Evolutionary conservation across 2,797 vertebrate genomes (phyloP).

Genomic region (Liparis tanakae): DNA sequence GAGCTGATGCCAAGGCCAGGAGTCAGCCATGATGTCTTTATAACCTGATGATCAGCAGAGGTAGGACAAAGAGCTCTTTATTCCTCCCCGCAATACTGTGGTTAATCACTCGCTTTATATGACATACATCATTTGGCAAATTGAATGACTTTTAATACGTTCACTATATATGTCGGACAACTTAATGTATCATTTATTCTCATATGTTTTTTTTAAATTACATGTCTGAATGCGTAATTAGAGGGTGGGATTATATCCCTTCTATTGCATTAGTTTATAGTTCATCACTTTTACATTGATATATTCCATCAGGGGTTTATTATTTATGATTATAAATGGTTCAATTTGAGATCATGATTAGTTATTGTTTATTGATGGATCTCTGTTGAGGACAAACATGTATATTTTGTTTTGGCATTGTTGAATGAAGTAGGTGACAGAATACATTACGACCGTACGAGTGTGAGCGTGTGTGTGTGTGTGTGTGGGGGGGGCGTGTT

Average conservation of each 20-base stretch:
- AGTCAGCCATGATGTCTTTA: conserved; percentile 73
- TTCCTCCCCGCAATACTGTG: not conserved
- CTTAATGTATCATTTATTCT: not conserved
- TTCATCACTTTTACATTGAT: not conserved
- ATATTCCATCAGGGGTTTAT: not conserved
- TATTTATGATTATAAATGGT: not conserved
- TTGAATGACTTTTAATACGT: not conserved
- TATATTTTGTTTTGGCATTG: not conserved
- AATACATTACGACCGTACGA: not conserved
- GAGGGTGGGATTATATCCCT: not conserved
- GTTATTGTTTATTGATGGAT: not conserved
- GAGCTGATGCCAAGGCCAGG: conserved; percentile 69
- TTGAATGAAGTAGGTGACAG: not conserved
- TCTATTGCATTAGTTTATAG: not conserved
- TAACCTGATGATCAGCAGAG: conserved; percentile 81
- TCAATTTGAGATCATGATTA: not conserved
- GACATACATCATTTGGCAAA: not conserved
- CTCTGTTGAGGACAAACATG: not conserved
- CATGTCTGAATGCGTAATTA: not conserved
- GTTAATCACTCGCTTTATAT: not conserved
- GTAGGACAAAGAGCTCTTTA: conserved; percentile 52
- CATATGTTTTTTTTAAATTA: not conserved
- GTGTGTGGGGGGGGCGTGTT: not conserved
- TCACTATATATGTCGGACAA: not conserved
- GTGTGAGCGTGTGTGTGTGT: not conserved